A percentile compares a stretch with the other conserved stretches of the same genome.
phyloP scores from a whole-genome alignment of 2,888 invertebrate genomes.

The Ariolimax columbianus region DNA sequence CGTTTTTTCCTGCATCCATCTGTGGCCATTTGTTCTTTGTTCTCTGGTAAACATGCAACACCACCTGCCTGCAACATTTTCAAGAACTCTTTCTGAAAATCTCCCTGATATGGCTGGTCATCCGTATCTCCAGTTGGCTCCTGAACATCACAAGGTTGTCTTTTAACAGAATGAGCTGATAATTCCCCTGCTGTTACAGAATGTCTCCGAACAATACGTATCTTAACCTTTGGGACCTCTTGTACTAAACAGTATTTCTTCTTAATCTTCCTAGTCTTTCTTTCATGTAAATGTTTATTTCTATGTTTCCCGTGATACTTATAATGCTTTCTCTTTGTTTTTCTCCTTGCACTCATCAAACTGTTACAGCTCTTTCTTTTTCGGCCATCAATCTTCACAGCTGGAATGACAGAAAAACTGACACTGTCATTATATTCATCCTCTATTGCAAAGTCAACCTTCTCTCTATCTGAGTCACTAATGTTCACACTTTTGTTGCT shows the following conservation, averaged over 20 bases:
- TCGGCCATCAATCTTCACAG: neutral
- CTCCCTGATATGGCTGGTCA: neutral
- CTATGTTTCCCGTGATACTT: constrained; percentile 1
- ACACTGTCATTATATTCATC: neutral
- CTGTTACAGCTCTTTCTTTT: neutral
- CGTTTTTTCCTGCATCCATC: neutral
- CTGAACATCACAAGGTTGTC: neutral
- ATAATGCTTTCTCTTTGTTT: constrained; percentile 3
- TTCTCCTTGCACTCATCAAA: neutral
- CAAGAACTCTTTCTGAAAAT: constrained; percentile 42
- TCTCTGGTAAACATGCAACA: neutral
- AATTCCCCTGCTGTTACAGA: neutral
- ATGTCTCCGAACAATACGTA: constrained; percentile 14
- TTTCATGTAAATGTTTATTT: neutral
- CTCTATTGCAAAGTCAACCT: neutral
- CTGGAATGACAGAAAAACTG: constrained; percentile 3
- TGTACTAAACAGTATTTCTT: constrained; percentile 29
- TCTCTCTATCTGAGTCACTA: neutral
- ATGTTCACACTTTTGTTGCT: neutral
- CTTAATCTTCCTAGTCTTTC: neutral
- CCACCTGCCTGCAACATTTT: constrained; percentile 34
- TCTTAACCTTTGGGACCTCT: constrained; percentile 27
- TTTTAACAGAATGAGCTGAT: neutral
- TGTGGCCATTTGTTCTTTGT: neutral
- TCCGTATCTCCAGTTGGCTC: neutral